Base-by-base conservation (phyloP, 2,797 vertebrate genomes). In the Dendrocincla tyrannina region DNA sequence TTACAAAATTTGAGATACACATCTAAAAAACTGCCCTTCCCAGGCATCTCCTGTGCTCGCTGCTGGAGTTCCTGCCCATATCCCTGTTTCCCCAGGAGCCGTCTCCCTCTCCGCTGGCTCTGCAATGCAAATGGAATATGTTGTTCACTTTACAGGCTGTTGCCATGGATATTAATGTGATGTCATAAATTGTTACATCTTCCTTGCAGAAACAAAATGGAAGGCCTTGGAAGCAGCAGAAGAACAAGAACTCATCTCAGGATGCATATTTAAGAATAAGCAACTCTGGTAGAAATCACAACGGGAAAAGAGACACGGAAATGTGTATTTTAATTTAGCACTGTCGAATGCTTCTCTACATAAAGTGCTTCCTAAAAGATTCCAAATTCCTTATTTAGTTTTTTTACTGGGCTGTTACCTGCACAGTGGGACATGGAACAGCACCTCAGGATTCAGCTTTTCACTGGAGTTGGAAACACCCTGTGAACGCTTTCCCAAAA, bases 161-260 rank as follows among this genome's bases (percentile, higher is more conserved):
- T 94, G 95, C 96, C 96, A 96, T 96, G 96, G 96, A 50, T 96
- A 95, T 94, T 96, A 93, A 96, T 88, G 78, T 93, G 91, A 95
- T 95, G 95, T 94, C 95, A 96, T 95, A 93, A 96, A 96, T 93
- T 89, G 85, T 92, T 93, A 92, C 73, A 89, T 95, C 95, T 95
- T 95, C 95, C 88, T 72, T 56, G 94, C 92, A 88, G 87, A 78
- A 94, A 91, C 92, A 93, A 95, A 91, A 83, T 81, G 91, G 96
- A 91, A 64, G 91, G 68, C 37, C 60, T 85, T 32, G 59, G 30
- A 50, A 92, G 78, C 84, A 79, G 56, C 23, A 89, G 68, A 63
- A 72, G 73, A 91, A 39, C 17, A 80, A 49, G 84, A 89, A 82
- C 63, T 52, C 83, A 30, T n/a, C 35, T 49, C 69, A 80, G 75